Percentiles rank a stretch among this genome's conserved stretches.
These are phyloP conservation scores for Eupsittula cactorum DNA, from an alignment of 2,113 vertebrate species.

Conservation along the genomic window DNA sequence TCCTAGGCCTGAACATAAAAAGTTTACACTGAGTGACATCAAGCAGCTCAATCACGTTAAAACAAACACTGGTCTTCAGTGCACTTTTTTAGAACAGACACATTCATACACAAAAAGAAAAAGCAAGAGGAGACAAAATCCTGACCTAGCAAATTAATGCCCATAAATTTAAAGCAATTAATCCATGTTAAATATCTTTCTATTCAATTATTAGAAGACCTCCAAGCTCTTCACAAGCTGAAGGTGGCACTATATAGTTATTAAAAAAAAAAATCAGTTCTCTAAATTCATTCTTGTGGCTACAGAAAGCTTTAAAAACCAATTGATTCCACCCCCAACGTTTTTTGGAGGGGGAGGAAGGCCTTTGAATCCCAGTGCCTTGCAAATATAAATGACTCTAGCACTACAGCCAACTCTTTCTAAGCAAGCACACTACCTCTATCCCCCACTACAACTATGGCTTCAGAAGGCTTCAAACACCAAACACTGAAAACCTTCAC, in stretches of 20 bases:
- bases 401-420: conserved; percentile 3
- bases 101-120: neutral
- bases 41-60: neutral
- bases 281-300: neutral
- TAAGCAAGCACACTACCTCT: neutral
- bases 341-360: neutral
- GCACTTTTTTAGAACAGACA: neutral
- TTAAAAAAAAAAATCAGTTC: neutral
- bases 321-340: neutral
- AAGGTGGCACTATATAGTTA: neutral
- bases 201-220: neutral
- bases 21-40: neutral
- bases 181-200: neutral
- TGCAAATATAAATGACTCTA: neutral
- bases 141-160: neutral
- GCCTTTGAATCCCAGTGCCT: neutral
- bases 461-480: neutral
- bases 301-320: neutral
- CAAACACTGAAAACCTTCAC: neutral
- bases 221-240: neutral
- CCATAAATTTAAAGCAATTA: neutral
- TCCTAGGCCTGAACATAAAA: neutral
- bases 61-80: neutral
- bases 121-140: neutral
- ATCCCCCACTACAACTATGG: neutral